Base-by-base conservation (phyloP, 2,888 invertebrate genomes). In the Aphidoletes aphidimyza region DNA sequence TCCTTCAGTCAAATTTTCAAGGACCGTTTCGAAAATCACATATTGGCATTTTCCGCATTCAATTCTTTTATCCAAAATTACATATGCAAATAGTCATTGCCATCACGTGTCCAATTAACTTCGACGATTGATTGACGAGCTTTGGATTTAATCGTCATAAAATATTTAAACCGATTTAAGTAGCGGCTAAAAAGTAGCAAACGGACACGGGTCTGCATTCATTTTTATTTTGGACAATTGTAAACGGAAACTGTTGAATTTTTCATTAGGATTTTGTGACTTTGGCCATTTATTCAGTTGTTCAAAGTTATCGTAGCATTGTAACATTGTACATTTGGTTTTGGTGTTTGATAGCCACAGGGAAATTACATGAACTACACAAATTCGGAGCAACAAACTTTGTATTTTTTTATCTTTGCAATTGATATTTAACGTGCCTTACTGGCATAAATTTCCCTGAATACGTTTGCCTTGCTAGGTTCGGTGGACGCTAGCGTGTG, bases 41-140 rank as follows among this genome's bases (percentile, higher is more conserved):
- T 30, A 30, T 30, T 69, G 26, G 30, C 69, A 69, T 26, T 69
- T 69, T 30, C 69, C 11, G 54, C 30, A 2, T 1, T 1, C 9
- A 69, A 69, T 69, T 69, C 1, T 30, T 30, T 30, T 30, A 14
- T 30, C 26, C 30, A 3, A 22, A 69, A 69, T 69, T 69, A 69
- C 69, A 81, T 81, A 81, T 81, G 81, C 81, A 81, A 81, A 81
- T 39, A 81, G 81, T 81, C 39, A 30, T 69, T 69, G 69, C 34
- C 34, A 30, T 30, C 30, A 30, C 34, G 30, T 14, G 69, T 69
- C 26, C 69, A 69, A 69, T 69, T 69, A 54, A 54, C 54, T 54
- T 54, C 30, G 30, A 69, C 69, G 69, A 69, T 69, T 69, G 69
- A 69, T 69, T 69, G 69, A 69, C 69, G 69, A 69, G 30, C 69